Conservation (phyloP, 1,140 invertebrate species). For the Venustaconcha ellipsiformis region DNA sequence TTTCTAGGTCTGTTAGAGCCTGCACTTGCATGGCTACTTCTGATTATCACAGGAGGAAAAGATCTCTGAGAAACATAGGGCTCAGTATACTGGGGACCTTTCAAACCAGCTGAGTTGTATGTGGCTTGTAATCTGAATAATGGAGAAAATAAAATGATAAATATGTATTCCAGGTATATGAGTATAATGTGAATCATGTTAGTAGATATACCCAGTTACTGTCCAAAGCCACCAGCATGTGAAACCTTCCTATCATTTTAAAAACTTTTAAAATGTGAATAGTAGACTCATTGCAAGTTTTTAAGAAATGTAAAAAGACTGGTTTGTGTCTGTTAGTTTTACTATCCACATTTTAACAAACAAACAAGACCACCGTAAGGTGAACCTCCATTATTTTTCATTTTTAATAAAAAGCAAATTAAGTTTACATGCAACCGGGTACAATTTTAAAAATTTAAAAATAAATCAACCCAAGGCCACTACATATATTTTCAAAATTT, state of each 20-base stretch:
- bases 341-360: too few species aligned
- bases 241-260: not conserved
- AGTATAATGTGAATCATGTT: too few species aligned
- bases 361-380: too few species aligned
- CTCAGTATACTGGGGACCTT: slow-evolving; percentile 30
- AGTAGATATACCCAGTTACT: not conserved
- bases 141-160: too few species aligned
- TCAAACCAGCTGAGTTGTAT: slow-evolving; percentile 27
- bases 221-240: not conserved
- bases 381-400: too few species aligned
- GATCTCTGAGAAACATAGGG: slow-evolving; percentile 13
- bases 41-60: slow-evolving; percentile 7
- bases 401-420: too few species aligned
- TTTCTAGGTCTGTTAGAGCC: not conserved
- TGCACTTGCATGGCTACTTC: not conserved
- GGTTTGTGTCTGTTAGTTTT: too few species aligned
- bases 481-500: too few species aligned
- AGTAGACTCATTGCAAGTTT: not conserved
- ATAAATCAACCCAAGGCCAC: too few species aligned
- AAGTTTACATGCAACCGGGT: too few species aligned
- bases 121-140: slow-evolving; percentile 20
- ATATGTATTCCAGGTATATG: too few species aligned
- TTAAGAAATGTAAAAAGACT: not conserved
- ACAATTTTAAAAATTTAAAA: too few species aligned
- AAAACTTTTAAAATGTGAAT: not conserved